Evolutionary conservation across 2,113 vertebrate species (phyloP), one percentile per base, ranked within the genome.

Genomic region (Amphilophus citrinellus): DNA sequence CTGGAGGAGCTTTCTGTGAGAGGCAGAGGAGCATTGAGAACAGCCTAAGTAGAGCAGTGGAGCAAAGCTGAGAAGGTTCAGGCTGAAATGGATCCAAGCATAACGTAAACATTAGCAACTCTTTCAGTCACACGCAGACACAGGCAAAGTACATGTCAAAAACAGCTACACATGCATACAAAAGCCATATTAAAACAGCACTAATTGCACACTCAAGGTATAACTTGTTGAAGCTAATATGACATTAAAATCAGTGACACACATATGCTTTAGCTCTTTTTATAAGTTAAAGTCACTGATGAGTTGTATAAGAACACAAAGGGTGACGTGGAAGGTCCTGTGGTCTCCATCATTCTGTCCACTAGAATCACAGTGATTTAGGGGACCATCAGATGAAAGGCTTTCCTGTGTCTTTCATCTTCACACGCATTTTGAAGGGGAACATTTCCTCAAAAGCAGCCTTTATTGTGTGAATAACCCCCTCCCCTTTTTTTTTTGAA

Each of bases 401-500:
- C 35, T 68, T 88, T 81, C 77, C 80, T 82, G 59, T 32, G 11
- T 77, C 83, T 91, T 89, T 91, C 75, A 84, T 93, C 88, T 87
- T 65, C 22, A 7, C 62, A 20, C 73, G 78, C 14, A 24, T 80
- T 85, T 82, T 53, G 81, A 89, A 71, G 42, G 65, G 15, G 39
- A 79, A 77, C 77, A 66, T 87, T 88, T 89, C 87, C 84, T 76
- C 50, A 73, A 77, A 75, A 75, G 37, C 65, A 60, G 27, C 62
- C 65, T 32, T 22, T 17, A 42, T 71, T 37, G 61, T 66, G 7
- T 9, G 27, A 61, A 18, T 2, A 35, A 6, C 57, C 56, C 62
- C 22, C 18, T 13, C 30, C 5, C 3, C 5, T 6, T 6, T 35
- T 1, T 6, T 78, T 73, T 73, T 27, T 66, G 27, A 85, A 61